phyloP scores from a whole-genome alignment of 2,888 invertebrate species.

The Dexiosoma caninum region DNA sequence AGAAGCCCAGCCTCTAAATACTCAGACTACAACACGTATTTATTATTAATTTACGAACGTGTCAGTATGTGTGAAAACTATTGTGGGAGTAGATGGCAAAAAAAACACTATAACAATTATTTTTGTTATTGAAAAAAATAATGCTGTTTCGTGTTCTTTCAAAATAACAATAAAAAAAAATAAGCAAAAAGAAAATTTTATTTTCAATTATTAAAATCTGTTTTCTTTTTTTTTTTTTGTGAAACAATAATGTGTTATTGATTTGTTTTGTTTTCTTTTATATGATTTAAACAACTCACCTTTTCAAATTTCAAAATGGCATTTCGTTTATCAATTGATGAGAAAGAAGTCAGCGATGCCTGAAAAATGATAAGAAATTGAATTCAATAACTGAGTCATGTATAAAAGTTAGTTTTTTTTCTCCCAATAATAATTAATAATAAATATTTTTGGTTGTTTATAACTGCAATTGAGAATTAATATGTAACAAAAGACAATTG shows the following conservation, averaged over 20 bases:
- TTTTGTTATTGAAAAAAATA: constrained; percentile 28
- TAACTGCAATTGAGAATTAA: too few species aligned
- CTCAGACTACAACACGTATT: constrained; percentile 34
- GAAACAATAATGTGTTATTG: constrained; percentile 27
- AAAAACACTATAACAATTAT: constrained; percentile 15
- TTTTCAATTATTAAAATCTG: constrained; percentile 37
- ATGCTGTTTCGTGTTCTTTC: neutral
- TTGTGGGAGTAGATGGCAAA: constrained; percentile 31
- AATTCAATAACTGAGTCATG: neutral
- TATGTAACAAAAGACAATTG: too few species aligned
- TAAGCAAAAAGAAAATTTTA: neutral
- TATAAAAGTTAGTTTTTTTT: neutral
- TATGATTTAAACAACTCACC: neutral
- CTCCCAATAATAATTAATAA: too few species aligned
- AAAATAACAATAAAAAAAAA: constrained; percentile 3
- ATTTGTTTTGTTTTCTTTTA: constrained; percentile 10
- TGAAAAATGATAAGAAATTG: constrained; percentile 24
- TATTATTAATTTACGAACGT: constrained; percentile 16
- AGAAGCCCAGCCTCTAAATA: constrained; percentile 54
- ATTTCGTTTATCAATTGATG: neutral
- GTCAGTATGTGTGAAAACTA: neutral
- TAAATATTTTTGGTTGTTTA: too few species aligned
- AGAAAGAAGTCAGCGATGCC: neutral
- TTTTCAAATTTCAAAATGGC: neutral
- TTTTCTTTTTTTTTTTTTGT: neutral